These are phyloP conservation scores for Zaprionus bogoriensis DNA, from an alignment of 2,888 invertebrate genomes.

Conservation along the genomic window DNA sequence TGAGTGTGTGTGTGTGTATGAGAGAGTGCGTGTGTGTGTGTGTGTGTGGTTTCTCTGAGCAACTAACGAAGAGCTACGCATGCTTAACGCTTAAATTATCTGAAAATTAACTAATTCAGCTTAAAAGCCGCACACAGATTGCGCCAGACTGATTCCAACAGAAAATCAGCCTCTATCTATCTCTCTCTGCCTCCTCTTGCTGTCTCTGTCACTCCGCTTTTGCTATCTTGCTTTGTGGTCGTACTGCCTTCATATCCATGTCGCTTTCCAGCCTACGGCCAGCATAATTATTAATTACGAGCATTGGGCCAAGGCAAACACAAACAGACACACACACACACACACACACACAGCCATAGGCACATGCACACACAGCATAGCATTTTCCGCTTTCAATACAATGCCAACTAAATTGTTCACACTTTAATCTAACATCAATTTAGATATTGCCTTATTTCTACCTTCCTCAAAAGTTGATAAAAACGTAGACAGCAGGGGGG, in stretches of 20 bases:
- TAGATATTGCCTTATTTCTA: slow-evolving; percentile 11
- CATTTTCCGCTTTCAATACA: not conserved
- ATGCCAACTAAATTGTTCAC: slow-evolving; percentile 12
- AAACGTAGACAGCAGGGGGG: not conserved
- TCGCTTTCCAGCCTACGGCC: slow-evolving; percentile 2
- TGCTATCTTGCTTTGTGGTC: not conserved
- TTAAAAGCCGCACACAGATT: slow-evolving; percentile 46
- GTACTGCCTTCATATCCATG: not conserved
- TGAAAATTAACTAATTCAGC: slow-evolving; percentile 62
- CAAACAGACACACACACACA: not conserved
- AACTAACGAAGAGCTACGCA: slow-evolving; percentile 29
- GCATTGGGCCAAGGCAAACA: slow-evolving; percentile 10
- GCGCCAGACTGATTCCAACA: slow-evolving; percentile 24
- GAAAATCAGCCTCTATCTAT: slow-evolving; percentile 1
- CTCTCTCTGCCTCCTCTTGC: not conserved
- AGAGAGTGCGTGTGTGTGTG: not conserved
- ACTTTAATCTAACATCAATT: slow-evolving; percentile 28
- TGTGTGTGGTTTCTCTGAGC: slow-evolving; percentile 11
- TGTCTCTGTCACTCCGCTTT: not conserved
- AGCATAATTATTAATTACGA: slow-evolving; percentile 57
- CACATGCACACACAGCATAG: not conserved
- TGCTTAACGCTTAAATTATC: slow-evolving; percentile 70
- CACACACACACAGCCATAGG: not conserved
- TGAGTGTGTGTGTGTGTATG: slow-evolving; percentile 2
- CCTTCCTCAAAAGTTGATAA: slow-evolving; percentile 9